Base-by-base conservation (phyloP, 2,113 vertebrate species). In the Salvelinus namaycush region DNA sequence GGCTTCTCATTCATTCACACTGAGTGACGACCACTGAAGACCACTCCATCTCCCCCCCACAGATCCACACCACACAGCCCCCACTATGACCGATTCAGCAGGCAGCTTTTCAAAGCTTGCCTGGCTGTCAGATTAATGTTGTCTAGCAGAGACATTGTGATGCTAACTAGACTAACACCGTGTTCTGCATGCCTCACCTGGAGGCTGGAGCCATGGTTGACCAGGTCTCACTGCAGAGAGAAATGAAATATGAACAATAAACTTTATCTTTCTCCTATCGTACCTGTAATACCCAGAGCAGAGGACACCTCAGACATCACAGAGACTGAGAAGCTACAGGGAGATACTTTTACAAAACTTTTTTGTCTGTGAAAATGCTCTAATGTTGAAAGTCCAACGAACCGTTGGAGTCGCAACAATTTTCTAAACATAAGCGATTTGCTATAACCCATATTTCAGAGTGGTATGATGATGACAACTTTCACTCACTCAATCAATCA, bases 31-130 rank as follows among this genome's bases (percentile, higher is more conserved):
- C 51, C 51, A 54, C 51, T 90, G 90, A 93, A 49, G 80, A 86
- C 89, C 83, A 77, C 76, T 18, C 89, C 84, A 76, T 87, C 88
- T 86, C 85, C 88, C 76, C 72, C 39, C 59, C 29, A 73, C 54
- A 74, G 20, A 65, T 14, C 12, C 34, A 62, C 71, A 73, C 71
- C 72, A 74, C 72, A 73, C 31, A 72, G 57, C 14, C 59, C 48
- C 8, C 13, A 48, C 20, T 4, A 48, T 3, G 44, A 69, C 59
- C 0, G 26, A 74, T 26, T 74, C n/a, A 51, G 73, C 62, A 66
- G 64, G 62, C 60, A 49, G 64, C 73, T 65, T 65, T 65, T 76
- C 48, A 76, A 76, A n/a, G 49, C 49, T 16, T 5, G 49, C 12
- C 51, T 54, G 68, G 26, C 75, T 76, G 75, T 70, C 68, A 76